Evolutionary conservation across 2,888 invertebrate species (phyloP).

Genomic region (Melipona beecheii): DNA sequence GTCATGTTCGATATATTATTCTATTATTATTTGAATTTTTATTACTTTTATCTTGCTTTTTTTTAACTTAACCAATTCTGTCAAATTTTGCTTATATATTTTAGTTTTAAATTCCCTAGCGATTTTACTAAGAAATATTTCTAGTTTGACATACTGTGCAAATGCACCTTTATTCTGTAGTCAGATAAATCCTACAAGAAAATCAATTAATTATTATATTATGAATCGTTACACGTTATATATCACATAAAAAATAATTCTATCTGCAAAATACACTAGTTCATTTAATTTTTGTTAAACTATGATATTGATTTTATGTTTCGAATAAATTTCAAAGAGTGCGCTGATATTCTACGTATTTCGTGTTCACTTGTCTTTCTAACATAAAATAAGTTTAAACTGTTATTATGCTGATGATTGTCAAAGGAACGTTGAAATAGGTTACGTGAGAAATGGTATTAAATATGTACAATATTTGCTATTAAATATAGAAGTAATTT

Average conservation of each 20-base stretch:
- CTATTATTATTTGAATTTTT: slow-evolving; percentile 12
- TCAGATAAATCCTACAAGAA: neutral
- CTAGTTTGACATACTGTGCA: neutral
- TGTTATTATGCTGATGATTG: slow-evolving; percentile 42
- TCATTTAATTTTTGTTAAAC: neutral
- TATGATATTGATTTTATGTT: slow-evolving; percentile 16
- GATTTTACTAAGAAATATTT: neutral
- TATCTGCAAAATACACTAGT: neutral
- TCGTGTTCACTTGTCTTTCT: slow-evolving; percentile 20
- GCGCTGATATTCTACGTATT: slow-evolving; percentile 4
- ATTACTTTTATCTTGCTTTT: neutral
- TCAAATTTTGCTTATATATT: slow-evolving; percentile 9
- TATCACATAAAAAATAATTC: neutral
- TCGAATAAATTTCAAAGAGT: slow-evolving; percentile 12
- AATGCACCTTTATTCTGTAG: neutral
- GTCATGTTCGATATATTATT: slow-evolving; percentile 17
- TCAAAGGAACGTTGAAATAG: slow-evolving; percentile 14
- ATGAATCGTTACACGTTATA: neutral
- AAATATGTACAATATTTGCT: slow-evolving; percentile 17
- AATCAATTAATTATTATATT: neutral
- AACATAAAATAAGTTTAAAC: slow-evolving; percentile 29
- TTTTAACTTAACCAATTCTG: neutral
- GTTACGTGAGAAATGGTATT: slow-evolving; percentile 23
- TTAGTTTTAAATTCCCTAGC: slow-evolving; percentile 20
- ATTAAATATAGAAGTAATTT: slow-evolving; percentile 9